Base-by-base conservation (phyloP, 2,888 invertebrate species). In the Dynastes maya region DNA sequence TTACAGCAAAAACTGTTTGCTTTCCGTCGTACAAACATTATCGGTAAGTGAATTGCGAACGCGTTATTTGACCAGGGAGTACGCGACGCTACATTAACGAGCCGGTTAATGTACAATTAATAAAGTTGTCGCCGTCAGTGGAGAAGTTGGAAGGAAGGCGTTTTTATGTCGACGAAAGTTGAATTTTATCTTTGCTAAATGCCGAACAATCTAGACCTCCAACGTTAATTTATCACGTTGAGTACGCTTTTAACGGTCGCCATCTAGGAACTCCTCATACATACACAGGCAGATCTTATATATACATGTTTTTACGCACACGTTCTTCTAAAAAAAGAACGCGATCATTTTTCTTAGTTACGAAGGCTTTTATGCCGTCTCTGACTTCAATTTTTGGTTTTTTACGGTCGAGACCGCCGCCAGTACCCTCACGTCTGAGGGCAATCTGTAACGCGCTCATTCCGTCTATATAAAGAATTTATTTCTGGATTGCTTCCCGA, bases 151-250 rank as follows among this genome's bases (percentile, higher is more conserved):
- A 37, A 37, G 45, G 40, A 72, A 58, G 40, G 53, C 53, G 16
- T 72, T 72, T 68, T 72, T 58, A 61, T 58, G 72, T 16, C 58
- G 37, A 16, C 58, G 58, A 72, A 72, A 72, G 72, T 58, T 72
- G 72, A 72, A 72, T 72, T 72, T 72, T 72, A 72, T 72, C 72
- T 72, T 72, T 51, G 78, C 64, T 70, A 78, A 77, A 78, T 72
- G 61, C 71, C 64, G 71, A 78, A 72, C 72, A 78, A 72, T 78
- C 72, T 64, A 55, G 64, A 55, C 55, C 76, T 65, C 58, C 55
- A 71, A 78, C 53, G 78, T 78, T 72, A 78, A 78, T 78, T 78
- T 78, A 78, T 78, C 78, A 78, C 70, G 78, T 71, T 71, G 71
- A 78, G 78, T 78, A 55, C 45, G 71, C 78, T 78, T 78, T 78